These are phyloP conservation scores for Mesorhabditis spiculigera DNA, from an alignment of 2,888 invertebrate species.

Conservation along the genomic window DNA sequence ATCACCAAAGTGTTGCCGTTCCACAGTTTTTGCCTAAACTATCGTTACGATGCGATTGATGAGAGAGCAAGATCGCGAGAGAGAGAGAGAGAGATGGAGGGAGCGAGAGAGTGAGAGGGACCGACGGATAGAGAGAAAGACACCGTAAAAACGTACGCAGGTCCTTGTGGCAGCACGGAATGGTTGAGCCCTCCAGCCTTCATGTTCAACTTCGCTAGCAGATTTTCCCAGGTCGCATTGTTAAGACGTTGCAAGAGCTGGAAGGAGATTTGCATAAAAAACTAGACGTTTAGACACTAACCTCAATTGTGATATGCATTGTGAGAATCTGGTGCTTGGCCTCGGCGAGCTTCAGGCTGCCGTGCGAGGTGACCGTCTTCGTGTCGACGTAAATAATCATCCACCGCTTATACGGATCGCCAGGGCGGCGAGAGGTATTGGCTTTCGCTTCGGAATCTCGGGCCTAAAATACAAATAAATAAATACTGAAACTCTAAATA, in stretches of 20 bases:
- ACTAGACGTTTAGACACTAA: background rate
- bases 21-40: background rate
- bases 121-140: background rate
- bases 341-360: background rate
- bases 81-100: too few species aligned
- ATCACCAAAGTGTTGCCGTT: background rate
- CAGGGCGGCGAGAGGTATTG: too few species aligned
- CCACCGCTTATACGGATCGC: too few species aligned
- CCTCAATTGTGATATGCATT: background rate
- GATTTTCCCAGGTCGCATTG: background rate
- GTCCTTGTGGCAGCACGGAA: background rate
- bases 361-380: background rate
- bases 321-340: background rate
- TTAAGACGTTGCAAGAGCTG: background rate
- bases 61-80: too few species aligned
- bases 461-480: too few species aligned
- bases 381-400: conserved; percentile 3
- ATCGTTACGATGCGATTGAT: background rate
- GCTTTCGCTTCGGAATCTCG: too few species aligned
- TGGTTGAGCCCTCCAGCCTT: conserved; percentile 2
- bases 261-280: background rate
- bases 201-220: conserved; percentile 4
- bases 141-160: background rate
- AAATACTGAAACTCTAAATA: too few species aligned
- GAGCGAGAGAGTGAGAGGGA: too few species aligned